Conservation (phyloP, 2,888 invertebrate species). For the Zeuzera pyrina region DNA sequence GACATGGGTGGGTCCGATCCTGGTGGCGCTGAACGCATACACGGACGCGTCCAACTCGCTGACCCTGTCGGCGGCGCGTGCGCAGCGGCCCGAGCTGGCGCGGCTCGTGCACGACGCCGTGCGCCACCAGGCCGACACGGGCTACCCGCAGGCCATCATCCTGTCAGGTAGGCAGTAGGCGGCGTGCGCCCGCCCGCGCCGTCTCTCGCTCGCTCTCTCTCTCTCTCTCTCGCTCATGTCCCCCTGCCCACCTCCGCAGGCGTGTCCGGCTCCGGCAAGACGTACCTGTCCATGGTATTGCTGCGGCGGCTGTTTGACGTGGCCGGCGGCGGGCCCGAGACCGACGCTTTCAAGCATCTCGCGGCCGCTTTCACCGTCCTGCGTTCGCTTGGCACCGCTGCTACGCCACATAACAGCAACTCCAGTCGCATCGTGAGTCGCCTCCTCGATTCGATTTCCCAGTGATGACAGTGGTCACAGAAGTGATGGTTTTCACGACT, state of each 20-base stretch:
- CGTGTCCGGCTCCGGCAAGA: slow-evolving; percentile 94
- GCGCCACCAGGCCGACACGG: slow-evolving; percentile 94
- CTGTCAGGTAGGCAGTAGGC: slow-evolving; percentile 77
- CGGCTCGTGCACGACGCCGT: slow-evolving; percentile 94
- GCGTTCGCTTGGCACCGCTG: slow-evolving; percentile 91
- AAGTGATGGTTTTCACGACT: too few relatives aligned
- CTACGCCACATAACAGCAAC: slow-evolving; percentile 91
- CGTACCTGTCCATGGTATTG: slow-evolving; percentile 92
- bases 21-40: slow-evolving; percentile 92
- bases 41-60: slow-evolving; percentile 90
- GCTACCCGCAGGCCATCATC: slow-evolving; percentile 96
- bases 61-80: slow-evolving; percentile 84
- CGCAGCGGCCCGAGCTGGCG: slow-evolving; percentile 86
- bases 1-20: slow-evolving; percentile 94
- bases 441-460: too few relatives aligned
- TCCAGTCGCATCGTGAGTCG: slow-evolving; percentile 94
- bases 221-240: not conserved
- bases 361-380: slow-evolving; percentile 96
- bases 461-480: too few relatives aligned
- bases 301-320: slow-evolving; percentile 93
- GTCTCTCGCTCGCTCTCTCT: not conserved
- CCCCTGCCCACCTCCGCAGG: slow-evolving; percentile 71
- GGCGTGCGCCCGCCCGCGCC: not conserved
- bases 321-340: slow-evolving; percentile 95
- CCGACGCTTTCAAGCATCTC: slow-evolving; percentile 96